Evolutionary conservation across 23 tunicate species (phyloP).

Genomic region (Aplidium turbinatum): DNA sequence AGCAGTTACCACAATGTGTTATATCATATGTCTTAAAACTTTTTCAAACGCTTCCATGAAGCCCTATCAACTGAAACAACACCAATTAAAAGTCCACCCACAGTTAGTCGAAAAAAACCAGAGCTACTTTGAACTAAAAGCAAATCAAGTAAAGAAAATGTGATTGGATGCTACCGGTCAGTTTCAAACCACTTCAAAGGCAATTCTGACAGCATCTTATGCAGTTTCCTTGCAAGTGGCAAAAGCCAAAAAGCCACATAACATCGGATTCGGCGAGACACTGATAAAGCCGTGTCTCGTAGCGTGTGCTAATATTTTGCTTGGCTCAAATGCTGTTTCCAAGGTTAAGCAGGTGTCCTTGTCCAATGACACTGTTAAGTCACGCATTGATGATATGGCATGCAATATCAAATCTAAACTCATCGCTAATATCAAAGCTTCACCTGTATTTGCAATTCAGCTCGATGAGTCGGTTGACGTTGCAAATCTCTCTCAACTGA

Average conservation of each 20-base stretch:
- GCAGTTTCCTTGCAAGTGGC: conserved; percentile 23
- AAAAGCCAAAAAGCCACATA: conserved; percentile 2
- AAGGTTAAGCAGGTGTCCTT: neutral
- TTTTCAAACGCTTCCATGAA: conserved; percentile 30
- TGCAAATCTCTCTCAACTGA: conserved; percentile 9
- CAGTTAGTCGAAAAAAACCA: conserved; percentile 22
- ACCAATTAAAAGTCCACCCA: conserved; percentile 17
- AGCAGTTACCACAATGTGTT: conserved; percentile 48
- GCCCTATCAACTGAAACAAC: conserved; percentile 23
- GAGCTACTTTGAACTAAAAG: conserved; percentile 47
- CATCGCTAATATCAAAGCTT: conserved; percentile 35
- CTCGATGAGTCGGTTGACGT: conserved; percentile 4
- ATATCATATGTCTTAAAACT: conserved; percentile 48
- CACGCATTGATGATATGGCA: conserved; percentile 21
- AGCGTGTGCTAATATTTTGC: conserved; percentile 29
- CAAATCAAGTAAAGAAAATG: conserved; percentile 24
- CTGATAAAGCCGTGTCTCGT: too few species aligned
- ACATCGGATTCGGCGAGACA: too few species aligned
- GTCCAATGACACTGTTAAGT: conserved; percentile 12
- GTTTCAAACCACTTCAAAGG: conserved; percentile 23
- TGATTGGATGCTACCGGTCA: conserved; percentile 9
- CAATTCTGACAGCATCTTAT: conserved; percentile 11
- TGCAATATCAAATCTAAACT: conserved; percentile 43
- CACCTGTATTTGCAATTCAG: conserved; percentile 26
- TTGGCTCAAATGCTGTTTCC: neutral